Percentiles rank a stretch among this genome's conserved stretches.
These are phyloP conservation scores for Nannoperca obscura DNA, from an alignment of 2,797 vertebrate species.

Conservation along the genomic window DNA sequence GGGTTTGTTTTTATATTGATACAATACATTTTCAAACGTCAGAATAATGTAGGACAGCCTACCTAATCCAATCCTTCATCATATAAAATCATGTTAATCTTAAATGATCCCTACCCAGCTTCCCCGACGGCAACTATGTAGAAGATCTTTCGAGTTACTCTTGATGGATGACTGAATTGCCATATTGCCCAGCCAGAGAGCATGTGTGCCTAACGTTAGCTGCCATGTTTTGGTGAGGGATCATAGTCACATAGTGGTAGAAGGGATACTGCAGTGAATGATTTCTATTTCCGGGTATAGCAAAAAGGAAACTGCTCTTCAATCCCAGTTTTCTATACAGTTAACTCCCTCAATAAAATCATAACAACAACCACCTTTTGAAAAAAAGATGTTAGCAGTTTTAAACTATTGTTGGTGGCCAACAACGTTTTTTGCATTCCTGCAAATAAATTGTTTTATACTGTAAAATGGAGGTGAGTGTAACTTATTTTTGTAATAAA, in stretches of 20 bases:
- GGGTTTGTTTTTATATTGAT: slow-evolving; percentile 88
- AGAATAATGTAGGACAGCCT: slow-evolving; percentile 75
- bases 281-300: slow-evolving; percentile 88
- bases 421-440: slow-evolving; percentile 99
- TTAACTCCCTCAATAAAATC: slow-evolving; percentile 96
- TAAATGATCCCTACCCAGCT: slow-evolving; percentile 71
- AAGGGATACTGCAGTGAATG: slow-evolving; percentile 98
- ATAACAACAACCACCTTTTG: slow-evolving; percentile 97
- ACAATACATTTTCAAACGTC: slow-evolving; percentile 82
- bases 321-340: slow-evolving; percentile 97
- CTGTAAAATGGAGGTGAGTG: slow-evolving; percentile 99
- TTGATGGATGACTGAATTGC: slow-evolving; percentile 70
- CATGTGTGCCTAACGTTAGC: slow-evolving; percentile 71
- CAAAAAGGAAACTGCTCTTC: slow-evolving; percentile 87
- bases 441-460: slow-evolving; percentile 99
- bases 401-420: slow-evolving; percentile 99
- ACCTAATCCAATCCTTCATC: slow-evolving; percentile 66
- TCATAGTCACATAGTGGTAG: slow-evolving; percentile 84
- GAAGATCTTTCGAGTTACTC: slow-evolving; percentile 58
- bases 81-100: slow-evolving; percentile 69
- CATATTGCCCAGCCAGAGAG: slow-evolving; percentile 75
- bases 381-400: slow-evolving; percentile 97
- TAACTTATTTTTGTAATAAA: slow-evolving; percentile 99
- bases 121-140: slow-evolving; percentile 52
- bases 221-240: slow-evolving; percentile 69